A percentile compares a stretch with the other conserved stretches of the same genome.
Evolutionary conservation across 1,140 invertebrate genomes (phyloP).

Genomic region (Drosophila nikananu): DNA sequence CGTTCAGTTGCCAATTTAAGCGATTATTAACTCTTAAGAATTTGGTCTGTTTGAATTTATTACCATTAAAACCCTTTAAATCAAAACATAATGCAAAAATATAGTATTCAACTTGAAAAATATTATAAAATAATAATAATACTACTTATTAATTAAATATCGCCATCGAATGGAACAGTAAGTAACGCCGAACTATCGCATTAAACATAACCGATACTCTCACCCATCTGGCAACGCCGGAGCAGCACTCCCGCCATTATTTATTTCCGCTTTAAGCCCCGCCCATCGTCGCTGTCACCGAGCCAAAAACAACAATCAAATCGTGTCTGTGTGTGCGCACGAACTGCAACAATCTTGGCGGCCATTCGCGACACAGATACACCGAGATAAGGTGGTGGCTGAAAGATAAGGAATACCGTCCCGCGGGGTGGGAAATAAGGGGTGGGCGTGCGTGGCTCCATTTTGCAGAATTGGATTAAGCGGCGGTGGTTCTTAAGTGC

Average conservation of each 20-base stretch:
- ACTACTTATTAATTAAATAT: too few relatives aligned
- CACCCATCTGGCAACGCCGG: conserved; percentile 37
- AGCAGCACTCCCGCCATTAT: conserved; percentile 20
- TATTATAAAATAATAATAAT: background rate
- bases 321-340: conserved; percentile 50
- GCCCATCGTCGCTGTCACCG: conserved; percentile 34
- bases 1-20: too few relatives aligned
- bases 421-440: conserved; percentile 12
- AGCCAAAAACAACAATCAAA: conserved; percentile 7
- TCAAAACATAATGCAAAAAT: background rate
- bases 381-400: conserved; percentile 21
- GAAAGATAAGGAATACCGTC: conserved; percentile 24
- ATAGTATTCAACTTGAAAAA: background rate
- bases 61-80: too few relatives aligned
- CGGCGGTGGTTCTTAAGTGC: conserved; percentile 67
- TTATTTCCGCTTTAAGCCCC: conserved; percentile 34
- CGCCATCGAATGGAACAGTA: background rate
- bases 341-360: conserved; percentile 60
- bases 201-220: background rate
- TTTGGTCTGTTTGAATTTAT: too few relatives aligned
- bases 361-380: conserved; percentile 22
- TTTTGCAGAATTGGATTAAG: conserved; percentile 70
- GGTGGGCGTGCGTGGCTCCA: conserved; percentile 54
- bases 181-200: background rate
- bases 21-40: too few relatives aligned